Percentiles rank a stretch among this genome's conserved stretches.
Conservation (phyloP, 2,888 invertebrate species). For the Macaria notata region DNA sequence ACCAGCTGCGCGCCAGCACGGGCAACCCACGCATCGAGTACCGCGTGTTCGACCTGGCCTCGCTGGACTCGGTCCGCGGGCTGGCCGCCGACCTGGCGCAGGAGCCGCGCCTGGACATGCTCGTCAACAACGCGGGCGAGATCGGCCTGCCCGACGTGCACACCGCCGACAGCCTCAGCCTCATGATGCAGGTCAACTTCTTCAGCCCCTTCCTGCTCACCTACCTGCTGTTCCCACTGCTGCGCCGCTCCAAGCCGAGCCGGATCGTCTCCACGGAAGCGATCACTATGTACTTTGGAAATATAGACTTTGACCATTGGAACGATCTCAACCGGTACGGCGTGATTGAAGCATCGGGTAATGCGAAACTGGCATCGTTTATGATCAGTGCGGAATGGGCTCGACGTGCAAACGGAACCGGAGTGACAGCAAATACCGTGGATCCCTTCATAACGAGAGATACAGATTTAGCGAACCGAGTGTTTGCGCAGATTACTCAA, state of each 20-base stretch:
- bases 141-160: constrained; percentile 60
- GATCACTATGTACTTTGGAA: constrained; percentile 74
- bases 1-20: constrained; percentile 86
- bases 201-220: constrained; percentile 88
- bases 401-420: constrained; percentile 75
- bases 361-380: constrained; percentile 83
- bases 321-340: constrained; percentile 59
- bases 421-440: constrained; percentile 85
- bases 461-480: constrained; percentile 54
- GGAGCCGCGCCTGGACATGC: constrained; percentile 79
- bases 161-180: constrained; percentile 85
- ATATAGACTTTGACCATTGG: constrained; percentile 64
- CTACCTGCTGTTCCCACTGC: constrained; percentile 80
- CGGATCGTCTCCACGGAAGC: constrained; percentile 85
- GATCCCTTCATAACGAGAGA: constrained; percentile 74
- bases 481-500: constrained; percentile 36
- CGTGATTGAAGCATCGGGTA: constrained; percentile 50
- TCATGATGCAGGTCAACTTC: constrained; percentile 86
- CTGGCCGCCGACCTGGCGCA: constrained; percentile 83
- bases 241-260: constrained; percentile 81
- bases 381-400: constrained; percentile 84
- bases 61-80: constrained; percentile 74
- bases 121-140: constrained; percentile 85
- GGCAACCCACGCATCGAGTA: constrained; percentile 86
- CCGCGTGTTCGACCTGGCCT: constrained; percentile 74